A percentile compares a stretch with the other conserved stretches of the same genome.
Evolutionary conservation across 2,888 invertebrate genomes (phyloP).

Genomic region (Smittia sp.): DNA sequence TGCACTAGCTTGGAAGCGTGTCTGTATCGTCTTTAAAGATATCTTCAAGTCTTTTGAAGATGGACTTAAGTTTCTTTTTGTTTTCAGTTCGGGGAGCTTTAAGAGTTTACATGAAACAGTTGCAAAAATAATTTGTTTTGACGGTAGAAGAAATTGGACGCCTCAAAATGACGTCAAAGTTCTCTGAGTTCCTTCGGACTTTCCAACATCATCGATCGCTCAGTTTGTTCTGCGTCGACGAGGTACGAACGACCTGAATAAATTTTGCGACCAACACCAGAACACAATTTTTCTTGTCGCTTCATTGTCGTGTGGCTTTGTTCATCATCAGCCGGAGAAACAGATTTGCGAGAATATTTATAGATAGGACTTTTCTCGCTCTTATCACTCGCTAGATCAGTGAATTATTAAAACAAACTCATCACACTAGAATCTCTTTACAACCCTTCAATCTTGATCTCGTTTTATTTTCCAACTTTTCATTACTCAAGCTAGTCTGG

Average conservation of each 20-base stretch:
- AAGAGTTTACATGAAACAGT: not conserved
- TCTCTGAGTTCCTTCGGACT: slow-evolving; percentile 28
- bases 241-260: slow-evolving; percentile 12
- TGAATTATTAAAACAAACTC: not conserved
- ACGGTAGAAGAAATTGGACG: too few species aligned
- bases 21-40: too few species aligned
- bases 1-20: too few species aligned
- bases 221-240: slow-evolving; percentile 14
- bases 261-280: not conserved
- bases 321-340: too few species aligned
- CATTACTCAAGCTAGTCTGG: too few species aligned
- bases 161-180: slow-evolving; percentile 30
- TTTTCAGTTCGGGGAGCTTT: not conserved
- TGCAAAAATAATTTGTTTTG: not conserved
- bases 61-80: not conserved
- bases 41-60: not conserved
- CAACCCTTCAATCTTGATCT: not conserved
- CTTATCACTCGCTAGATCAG: not conserved
- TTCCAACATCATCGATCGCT: slow-evolving; percentile 29
- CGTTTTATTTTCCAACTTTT: too few species aligned
- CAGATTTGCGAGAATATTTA: not conserved
- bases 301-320: not conserved
- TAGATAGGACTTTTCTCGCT: not conserved
- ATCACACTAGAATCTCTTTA: not conserved
- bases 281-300: not conserved